Base-by-base conservation (phyloP, 2,113 vertebrate genomes). In the Tinamus guttatus region DNA sequence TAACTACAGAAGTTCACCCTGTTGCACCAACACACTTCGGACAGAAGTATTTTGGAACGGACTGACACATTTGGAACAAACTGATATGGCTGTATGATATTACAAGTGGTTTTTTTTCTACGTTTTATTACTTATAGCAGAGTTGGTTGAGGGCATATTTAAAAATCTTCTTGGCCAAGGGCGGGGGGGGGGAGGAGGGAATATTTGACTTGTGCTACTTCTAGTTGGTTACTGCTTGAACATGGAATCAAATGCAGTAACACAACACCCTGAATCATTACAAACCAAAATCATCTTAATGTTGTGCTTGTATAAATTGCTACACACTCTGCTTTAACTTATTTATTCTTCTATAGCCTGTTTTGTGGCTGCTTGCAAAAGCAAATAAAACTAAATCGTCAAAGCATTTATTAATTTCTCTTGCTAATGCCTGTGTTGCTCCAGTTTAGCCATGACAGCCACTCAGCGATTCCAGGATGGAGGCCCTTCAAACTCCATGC, bases 41-140 rank as follows among this genome's bases (percentile, higher is more conserved):
- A 97, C 99, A 99, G 98, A 99, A 99, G 96, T 99, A 99, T 70
- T 99, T 99, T 97, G 99, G 99, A 87, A 99, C 99, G 25, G 99
- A 99, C 94, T 99, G 95, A 99, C 65, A 85, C 69, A 58, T 63
- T 92, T 13, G 67, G 94, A 78, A 76, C 95, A 97, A 86, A 91
- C 25, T 15, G 86, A 73, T 77, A 19, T 62, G 83, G 75, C 94
- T 95, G 16, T 93, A 21, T 43, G 45, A 92, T 80, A 67, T 78
- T 64, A 88, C 45, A 70, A 90, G 64, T 62, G 9, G 14, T 43
- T 58, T 94, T 90, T 95, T 97, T 93, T 85, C 60, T 97, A 95
- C 67, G 1, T 96, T 96, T 97, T 94, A 81, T 83, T 93, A 76
- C 90, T 87, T 94, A 28, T 69, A 18, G 86, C 79, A 63, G 95